Evolutionary conservation across 1,140 invertebrate genomes (phyloP), one percentile per base, ranked within the genome.

Genomic region (Aphaenogaster rudis): DNA sequence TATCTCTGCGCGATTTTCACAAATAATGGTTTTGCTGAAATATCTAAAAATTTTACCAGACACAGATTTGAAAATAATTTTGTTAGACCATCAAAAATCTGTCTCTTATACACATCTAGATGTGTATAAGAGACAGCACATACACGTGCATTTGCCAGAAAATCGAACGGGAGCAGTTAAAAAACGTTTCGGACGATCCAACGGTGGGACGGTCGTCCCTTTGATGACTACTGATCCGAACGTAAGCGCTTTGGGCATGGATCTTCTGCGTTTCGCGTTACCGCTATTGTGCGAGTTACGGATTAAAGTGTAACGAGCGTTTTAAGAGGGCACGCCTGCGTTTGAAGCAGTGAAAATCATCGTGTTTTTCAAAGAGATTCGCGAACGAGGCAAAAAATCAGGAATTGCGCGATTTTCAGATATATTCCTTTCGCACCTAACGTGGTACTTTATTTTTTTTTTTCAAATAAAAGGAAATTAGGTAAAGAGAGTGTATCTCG

Each of bases 281-380:
- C 39, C 28, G 21, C 59, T 45, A 28, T 54, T 61, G 42, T 42
- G 7, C 17, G 45, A 76, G 17, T 36, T 48, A 59, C 67, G 63
- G 52, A 59, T 82, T 74, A 48, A 74, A 82, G 42, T 74, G 45
- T 74, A 74, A 84, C 57, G 45, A 17, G 15, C 48, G 15, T 81
- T 84, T 76, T 9, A 36, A 74, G 28, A 48, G 80, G 9, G 8
- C 2, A 72, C 17, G 28, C 8, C 21, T 39, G 28, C 28, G 63
- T 52, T 52, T 54, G 11, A 52, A 36, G 33, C 6, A 9, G 52
- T 54, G 8, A 54, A 13, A 54, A 48, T n/a, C 9, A 9, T 42
- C 50, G 21, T 17, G 0, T 36, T 21, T 59, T 59, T 9, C 61
- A 52, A 48, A 50, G 13, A 45, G 36, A 39, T 57, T 0, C 6